Base-by-base conservation (phyloP, 2,888 invertebrate genomes). In the Pammene aurita region DNA sequence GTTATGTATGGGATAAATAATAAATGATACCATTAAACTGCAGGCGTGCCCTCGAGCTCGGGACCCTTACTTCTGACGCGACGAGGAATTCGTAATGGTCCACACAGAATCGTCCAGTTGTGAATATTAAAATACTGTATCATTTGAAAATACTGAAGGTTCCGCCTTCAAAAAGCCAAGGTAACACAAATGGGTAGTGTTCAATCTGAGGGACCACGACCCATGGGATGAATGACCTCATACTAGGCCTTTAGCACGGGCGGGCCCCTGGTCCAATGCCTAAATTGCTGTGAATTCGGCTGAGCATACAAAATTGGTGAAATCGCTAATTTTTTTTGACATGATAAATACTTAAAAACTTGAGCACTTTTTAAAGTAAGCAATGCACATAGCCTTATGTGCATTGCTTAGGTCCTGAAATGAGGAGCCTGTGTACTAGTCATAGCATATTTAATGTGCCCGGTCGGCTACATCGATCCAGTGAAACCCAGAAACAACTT, bases 11-110 rank as follows among this genome's bases (percentile, higher is more conserved):
- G 57, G 18, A 14, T 65, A 41, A 18, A 65, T 57, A 26, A 26
- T 65, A 65, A 56, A 57, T 48, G 57, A 66, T 42, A 34, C 41
- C 50, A 58, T 66, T 66, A 52, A 58, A 50, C 41, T 41, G 18
- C 48, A 48, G 38, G 56, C 48, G 65, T 26, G 42, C 58, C 42
- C 26, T 16, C 34, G 50, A 42, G 46, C 26, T 16, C 34, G 50
- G 50, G 46, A 42, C 57, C 66, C 44, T n/a, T n/a, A n/a, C n/a
- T 50, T 50, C 57, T 41, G 42, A 5, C 9, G 44, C 44, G 42
- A 54, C 63, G 42, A 34, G 63, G 52, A 54, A 54, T 54, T 42
- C 42, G 34, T 63, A 42, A 55, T 44, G 62, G 10, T 16, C 16
- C 16, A n/a, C 41, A 13, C 18, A 16, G 58, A 16, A 7, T n/a